These are phyloP conservation scores for Idaea straminata DNA, from an alignment of 2,888 invertebrate species.

Conservation along the genomic window DNA sequence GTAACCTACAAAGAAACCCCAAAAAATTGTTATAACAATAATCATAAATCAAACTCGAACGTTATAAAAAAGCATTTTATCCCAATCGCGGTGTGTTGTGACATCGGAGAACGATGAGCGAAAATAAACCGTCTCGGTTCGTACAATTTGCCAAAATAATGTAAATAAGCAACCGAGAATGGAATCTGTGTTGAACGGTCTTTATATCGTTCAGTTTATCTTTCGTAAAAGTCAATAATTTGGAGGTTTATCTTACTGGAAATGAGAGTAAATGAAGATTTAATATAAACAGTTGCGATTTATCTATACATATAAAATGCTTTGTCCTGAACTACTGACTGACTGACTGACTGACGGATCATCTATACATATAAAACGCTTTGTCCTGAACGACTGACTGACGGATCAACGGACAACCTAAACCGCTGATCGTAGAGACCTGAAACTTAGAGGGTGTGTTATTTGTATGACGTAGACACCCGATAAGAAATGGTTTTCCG, in stretches of 20 bases:
- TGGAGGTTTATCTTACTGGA: not conserved
- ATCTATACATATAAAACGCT: too few species aligned
- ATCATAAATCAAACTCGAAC: not conserved
- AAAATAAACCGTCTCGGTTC: slow-evolving; percentile 14
- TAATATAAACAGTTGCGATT: not conserved
- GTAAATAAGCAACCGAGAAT: not conserved
- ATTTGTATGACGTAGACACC: too few species aligned
- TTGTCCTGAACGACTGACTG: too few species aligned
- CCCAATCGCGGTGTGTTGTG: slow-evolving; percentile 20
- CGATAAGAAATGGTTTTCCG: too few species aligned
- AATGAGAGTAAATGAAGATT: not conserved
- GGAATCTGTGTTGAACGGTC: not conserved
- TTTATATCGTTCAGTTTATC: not conserved
- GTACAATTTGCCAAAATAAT: not conserved
- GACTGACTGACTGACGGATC: too few species aligned
- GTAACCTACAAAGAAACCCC: too few species aligned
- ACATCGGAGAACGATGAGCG: slow-evolving; percentile 20
- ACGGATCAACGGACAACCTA: too few species aligned
- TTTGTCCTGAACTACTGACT: too few species aligned
- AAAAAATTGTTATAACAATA: not conserved
- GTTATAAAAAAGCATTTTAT: not conserved
- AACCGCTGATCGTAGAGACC: too few species aligned
- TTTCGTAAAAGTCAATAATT: not conserved
- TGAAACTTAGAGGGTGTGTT: too few species aligned
- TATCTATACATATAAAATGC: too few species aligned